These are phyloP conservation scores for Lophura nycthemera DNA, from an alignment of 2,113 vertebrate species.

Conservation along the genomic window DNA sequence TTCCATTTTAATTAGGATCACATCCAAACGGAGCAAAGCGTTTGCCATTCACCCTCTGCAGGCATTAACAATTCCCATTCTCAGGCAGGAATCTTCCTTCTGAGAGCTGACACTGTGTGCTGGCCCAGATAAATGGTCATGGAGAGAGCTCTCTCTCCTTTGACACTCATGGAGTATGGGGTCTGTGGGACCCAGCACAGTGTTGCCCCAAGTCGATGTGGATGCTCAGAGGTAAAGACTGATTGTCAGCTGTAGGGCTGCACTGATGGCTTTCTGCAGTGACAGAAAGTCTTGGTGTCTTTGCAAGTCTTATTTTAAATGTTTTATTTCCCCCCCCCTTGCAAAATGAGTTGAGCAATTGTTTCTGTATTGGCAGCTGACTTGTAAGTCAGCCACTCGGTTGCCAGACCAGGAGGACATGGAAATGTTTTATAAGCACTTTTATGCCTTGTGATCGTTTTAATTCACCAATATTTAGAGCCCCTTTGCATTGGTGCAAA, in stretches of 20 bases:
- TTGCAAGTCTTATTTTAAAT: background rate
- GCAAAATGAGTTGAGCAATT: constrained; percentile 22
- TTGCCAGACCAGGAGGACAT: background rate
- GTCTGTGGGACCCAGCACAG: background rate
- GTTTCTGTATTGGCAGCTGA: constrained; percentile 27
- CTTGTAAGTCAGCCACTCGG: constrained; percentile 20
- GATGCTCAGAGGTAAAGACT: background rate
- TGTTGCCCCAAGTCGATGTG: background rate
- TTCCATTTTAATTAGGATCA: background rate
- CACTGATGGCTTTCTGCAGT: background rate
- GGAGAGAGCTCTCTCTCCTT: background rate
- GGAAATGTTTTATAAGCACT: constrained; percentile 42
- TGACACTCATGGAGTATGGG: background rate
- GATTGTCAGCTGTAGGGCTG: rapidly evolving
- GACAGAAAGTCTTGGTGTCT: background rate
- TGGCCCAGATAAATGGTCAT: background rate
- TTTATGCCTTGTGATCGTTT: background rate
- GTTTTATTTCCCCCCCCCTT: background rate
- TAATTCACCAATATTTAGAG: constrained; percentile 18
- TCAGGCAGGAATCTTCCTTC: background rate
- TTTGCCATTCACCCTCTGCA: background rate
- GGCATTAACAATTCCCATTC: background rate
- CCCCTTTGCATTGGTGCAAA: background rate
- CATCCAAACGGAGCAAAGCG: background rate
- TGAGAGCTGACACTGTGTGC: background rate